Conservation (phyloP, 2,113 vertebrate genomes). For the Aptenodytes patagonicus region DNA sequence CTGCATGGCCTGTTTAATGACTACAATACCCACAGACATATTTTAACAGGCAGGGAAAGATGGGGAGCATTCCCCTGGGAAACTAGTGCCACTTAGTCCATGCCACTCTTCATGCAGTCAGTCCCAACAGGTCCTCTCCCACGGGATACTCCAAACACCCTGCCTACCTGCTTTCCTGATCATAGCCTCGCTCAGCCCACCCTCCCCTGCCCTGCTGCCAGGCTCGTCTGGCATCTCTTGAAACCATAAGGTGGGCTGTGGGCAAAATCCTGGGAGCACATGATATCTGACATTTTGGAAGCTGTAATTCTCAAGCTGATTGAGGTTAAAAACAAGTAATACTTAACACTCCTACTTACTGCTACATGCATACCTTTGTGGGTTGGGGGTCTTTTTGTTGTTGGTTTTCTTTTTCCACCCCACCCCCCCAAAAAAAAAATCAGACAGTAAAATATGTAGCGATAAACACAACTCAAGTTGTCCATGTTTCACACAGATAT, state of each 20-base stretch:
- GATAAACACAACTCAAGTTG: slow-evolving; percentile 8
- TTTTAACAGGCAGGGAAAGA: background rate
- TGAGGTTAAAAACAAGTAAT: background rate
- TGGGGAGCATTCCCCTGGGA: background rate
- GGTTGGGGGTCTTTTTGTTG: background rate
- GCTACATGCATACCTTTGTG: background rate
- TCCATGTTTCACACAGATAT: background rate
- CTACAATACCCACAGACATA: background rate
- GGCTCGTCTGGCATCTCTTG: no score
- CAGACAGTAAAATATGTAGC: background rate
- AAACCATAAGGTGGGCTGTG: background rate
- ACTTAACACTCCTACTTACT: background rate
- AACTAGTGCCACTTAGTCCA: no score
- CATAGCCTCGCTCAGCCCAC: background rate
- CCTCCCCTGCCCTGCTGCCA: background rate
- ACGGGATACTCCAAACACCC: fast-evolving
- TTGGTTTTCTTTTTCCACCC: background rate
- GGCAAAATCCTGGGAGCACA: background rate
- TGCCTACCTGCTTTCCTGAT: background rate
- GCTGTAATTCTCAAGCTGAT: background rate
- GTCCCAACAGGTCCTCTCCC: no score
- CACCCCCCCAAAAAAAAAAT: background rate
- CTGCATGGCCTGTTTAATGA: background rate
- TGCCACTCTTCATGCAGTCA: background rate
- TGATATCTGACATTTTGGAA: background rate